Base-by-base conservation (phyloP, 2,113 vertebrate species). In the human (Homo sapiens) region DNA sequence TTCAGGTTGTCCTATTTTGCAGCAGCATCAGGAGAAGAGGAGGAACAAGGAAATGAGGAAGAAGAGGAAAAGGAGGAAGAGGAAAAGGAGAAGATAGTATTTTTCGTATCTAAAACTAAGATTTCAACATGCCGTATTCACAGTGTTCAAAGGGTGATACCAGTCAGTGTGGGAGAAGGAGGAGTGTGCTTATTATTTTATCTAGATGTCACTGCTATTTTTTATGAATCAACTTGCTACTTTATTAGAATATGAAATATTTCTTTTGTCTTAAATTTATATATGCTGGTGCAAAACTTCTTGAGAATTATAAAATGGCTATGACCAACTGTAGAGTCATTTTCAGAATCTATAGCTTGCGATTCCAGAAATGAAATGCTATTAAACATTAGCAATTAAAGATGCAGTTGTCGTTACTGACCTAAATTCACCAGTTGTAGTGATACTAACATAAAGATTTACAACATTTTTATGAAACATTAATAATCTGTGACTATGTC, bases 401-500 rank as follows among this genome's bases (percentile, higher is more conserved):
- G 10, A 59, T 92, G 90, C 76, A 89, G 8, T 91, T 88, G 35
- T 81, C 38, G 72, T 84, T 68, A 5, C 35, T 92, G 35, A 35
- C n/a, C 61, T 79, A 95, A 94, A 82, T 93, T 81, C 40, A 68
- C 32, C 78, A 85, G 48, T 61, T 92, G 45, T 55, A 73, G 40
- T 81, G n/a, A 43, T 86, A 87, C 79, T 68, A 94, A 45, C 38
- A 83, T 61, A 83, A 90, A 90, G 45, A 81, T 82, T 94, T 95
- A 75, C 61, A 94, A 61, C 48, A 52, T 43, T 93, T 94, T 87
- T 84, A 91, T 92, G 89, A 88, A 92, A 90, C 23, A 70, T 82
- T 92, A 97, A 95, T 93, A 95, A 72, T 94, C 89, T 84, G 35
- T 78, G 73, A 94, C 73, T 95, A n/a, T 66, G 48, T 43, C 93